phyloP scores from a whole-genome alignment of 2,888 invertebrate species.

The Prostheceraeus crozeri region DNA sequence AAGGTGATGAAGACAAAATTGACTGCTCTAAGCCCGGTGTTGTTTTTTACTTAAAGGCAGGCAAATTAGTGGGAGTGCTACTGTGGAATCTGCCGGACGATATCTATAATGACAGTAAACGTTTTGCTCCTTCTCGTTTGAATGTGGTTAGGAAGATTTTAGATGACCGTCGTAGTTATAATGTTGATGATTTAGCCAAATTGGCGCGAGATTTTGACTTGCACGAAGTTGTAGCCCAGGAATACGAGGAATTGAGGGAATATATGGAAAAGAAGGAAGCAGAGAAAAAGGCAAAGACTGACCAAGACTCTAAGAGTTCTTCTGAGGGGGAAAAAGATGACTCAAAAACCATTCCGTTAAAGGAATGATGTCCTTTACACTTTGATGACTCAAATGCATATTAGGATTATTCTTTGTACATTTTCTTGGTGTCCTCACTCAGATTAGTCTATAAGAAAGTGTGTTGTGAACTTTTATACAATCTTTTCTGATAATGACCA shows the following conservation, averaged over 20 bases:
- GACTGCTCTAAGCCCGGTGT: slow-evolving; percentile 34
- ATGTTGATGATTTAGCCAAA: slow-evolving; percentile 10
- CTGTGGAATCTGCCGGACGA: slow-evolving; percentile 38
- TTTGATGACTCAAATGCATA: no score
- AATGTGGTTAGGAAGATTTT: slow-evolving; percentile 37
- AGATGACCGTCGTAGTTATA: not conserved
- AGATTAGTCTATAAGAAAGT: no score
- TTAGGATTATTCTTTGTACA: no score
- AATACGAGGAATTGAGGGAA: slow-evolving; percentile 33
- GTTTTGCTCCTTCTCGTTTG: slow-evolving; percentile 31
- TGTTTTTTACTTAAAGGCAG: slow-evolving; percentile 35
- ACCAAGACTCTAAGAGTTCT: no score
- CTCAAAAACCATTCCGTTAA: no score
- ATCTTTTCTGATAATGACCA: no score
- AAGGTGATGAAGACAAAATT: slow-evolving; percentile 6
- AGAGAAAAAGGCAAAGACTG: not conserved
- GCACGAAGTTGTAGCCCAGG: slow-evolving; percentile 26
- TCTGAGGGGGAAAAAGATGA: no score
- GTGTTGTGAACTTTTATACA: no score
- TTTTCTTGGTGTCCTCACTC: no score
- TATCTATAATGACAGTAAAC: slow-evolving; percentile 32
- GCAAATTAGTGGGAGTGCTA: slow-evolving; percentile 34
- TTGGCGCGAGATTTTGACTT: slow-evolving; percentile 34
- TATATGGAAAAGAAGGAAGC: slow-evolving; percentile 28
- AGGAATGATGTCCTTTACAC: no score